Evolutionary conservation across 2,797 vertebrate genomes (phyloP).

Genomic region (Hyperoplus immaculatus): DNA sequence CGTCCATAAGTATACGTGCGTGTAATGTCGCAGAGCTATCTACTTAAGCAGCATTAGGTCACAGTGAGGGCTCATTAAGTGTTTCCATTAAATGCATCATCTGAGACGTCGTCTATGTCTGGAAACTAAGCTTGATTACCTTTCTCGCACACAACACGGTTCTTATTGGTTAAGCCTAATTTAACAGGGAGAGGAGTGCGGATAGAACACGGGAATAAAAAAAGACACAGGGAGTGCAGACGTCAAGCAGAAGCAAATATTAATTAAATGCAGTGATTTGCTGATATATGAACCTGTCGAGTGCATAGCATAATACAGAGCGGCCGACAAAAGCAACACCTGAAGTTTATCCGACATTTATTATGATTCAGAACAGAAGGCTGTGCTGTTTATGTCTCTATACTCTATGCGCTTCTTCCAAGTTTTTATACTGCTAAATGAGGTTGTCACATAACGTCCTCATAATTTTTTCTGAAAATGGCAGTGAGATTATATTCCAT

Average conservation of each 20-base stretch:
- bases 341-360: constrained; percentile 34
- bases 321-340: constrained; percentile 14
- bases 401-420: neutral
- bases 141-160: constrained; percentile 23
- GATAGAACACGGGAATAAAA: constrained; percentile 29
- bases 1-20: constrained; percentile 39
- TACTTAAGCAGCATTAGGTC: constrained; percentile 68
- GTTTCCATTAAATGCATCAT: constrained; percentile 57
- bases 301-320: constrained; percentile 15
- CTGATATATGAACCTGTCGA: constrained; percentile 15
- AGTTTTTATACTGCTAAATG: constrained; percentile 17
- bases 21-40: constrained; percentile 45
- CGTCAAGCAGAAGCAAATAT: constrained; percentile 47
- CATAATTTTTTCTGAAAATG: constrained; percentile 9
- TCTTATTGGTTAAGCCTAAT: constrained; percentile 63
- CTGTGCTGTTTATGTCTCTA: constrained; percentile 22
- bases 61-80: constrained; percentile 62
- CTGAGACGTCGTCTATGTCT: constrained; percentile 39
- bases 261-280: constrained; percentile 59
- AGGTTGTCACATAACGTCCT: neutral
- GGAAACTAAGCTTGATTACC: constrained; percentile 56
- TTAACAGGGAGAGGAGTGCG: constrained; percentile 42
- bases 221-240: constrained; percentile 33
- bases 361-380: constrained; percentile 48
- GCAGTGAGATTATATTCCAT: constrained; percentile 9